Conservation (phyloP, 2,113 vertebrate genomes). For the Chiloscyllium plagiosum region DNA sequence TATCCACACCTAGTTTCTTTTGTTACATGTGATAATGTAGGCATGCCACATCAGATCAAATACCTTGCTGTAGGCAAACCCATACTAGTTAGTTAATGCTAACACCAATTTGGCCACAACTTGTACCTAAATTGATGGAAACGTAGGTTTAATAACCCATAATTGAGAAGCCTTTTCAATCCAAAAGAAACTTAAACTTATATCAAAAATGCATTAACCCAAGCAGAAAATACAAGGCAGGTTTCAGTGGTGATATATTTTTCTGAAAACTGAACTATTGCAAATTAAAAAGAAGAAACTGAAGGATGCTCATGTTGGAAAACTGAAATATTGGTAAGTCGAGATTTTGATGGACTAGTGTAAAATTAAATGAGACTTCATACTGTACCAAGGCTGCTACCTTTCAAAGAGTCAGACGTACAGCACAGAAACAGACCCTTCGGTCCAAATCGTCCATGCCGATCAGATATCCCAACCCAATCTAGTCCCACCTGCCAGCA, state of each 20-base stretch:
- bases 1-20: no score
- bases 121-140: background rate
- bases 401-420: background rate
- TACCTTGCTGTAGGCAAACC: background rate
- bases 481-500: no score
- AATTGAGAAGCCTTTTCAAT: background rate
- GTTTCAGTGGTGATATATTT: background rate
- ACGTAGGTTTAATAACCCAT: background rate
- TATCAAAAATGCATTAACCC: background rate
- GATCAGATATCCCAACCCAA: no score
- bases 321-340: background rate
- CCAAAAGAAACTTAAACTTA: background rate
- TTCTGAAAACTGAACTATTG: background rate
- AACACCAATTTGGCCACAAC: background rate
- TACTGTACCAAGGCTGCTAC: background rate
- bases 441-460: no score
- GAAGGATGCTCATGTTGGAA: background rate
- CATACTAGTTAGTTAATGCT: background rate
- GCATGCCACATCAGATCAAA: no score
- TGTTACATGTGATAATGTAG: no score
- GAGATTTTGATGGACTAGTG: background rate
- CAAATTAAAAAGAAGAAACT: background rate
- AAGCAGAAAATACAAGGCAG: background rate
- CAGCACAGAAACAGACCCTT: no score
- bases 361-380: background rate